These are phyloP conservation scores for Eulacestoma nigropectus DNA, from an alignment of 2,113 vertebrate species.

Conservation along the genomic window DNA sequence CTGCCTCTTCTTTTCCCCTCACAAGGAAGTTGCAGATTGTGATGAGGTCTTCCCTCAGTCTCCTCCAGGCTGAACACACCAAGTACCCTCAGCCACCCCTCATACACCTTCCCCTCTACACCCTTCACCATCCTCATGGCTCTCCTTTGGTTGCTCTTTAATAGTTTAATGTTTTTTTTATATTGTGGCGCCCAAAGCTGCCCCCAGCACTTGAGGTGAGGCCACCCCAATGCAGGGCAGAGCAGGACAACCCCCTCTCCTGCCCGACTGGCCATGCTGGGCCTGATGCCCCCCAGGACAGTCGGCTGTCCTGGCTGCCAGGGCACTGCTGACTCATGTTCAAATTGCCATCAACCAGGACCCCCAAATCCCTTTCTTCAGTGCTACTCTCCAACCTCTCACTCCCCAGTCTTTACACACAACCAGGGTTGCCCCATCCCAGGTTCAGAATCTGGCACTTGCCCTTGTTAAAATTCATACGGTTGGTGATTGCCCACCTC, in stretches of 20 bases:
- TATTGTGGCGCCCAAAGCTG: not conserved
- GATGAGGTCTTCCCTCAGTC: not conserved
- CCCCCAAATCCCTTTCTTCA: not conserved
- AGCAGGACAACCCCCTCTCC: not conserved
- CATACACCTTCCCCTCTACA: not conserved
- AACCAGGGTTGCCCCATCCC: not conserved
- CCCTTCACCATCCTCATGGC: accelerated
- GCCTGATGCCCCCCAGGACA: not conserved
- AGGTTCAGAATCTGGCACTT: not conserved
- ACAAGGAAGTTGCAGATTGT: not conserved
- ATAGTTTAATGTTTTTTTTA: not conserved
- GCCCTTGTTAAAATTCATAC: not conserved
- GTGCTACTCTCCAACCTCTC: not conserved
- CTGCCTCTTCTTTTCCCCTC: not conserved
- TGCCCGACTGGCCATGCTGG: accelerated
- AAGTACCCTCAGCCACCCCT: not conserved
- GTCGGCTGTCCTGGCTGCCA: not conserved
- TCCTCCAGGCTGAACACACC: not conserved
- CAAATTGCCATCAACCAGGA: accelerated
- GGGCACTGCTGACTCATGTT: not conserved
- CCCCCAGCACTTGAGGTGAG: accelerated
- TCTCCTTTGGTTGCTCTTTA: not conserved
- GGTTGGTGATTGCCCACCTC: not conserved
- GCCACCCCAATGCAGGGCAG: accelerated
- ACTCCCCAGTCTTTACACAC: not conserved